Percentiles rank a stretch among this genome's conserved stretches.
These are phyloP conservation scores for Arctia plantaginis DNA, from an alignment of 2,888 invertebrate species.

Conservation along the genomic window DNA sequence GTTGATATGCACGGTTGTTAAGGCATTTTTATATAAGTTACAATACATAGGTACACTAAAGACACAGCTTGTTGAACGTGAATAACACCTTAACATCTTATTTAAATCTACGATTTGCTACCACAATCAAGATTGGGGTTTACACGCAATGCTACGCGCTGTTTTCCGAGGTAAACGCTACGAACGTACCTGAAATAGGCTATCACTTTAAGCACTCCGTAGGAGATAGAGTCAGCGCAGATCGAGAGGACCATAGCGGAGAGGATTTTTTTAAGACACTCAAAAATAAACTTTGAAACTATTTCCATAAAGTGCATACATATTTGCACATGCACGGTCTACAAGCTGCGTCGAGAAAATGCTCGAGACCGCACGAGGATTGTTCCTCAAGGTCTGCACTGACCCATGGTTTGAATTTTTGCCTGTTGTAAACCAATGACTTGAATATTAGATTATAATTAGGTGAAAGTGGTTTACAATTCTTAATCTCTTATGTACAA, in stretches of 20 bases:
- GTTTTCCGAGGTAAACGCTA: constrained; percentile 16
- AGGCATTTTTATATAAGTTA: constrained; percentile 14
- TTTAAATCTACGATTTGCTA: constrained; percentile 21
- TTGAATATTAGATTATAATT: neutral
- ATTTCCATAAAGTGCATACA: no score
- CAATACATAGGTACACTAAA: constrained; percentile 6
- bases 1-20: constrained; percentile 4
- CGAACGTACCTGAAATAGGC: constrained; percentile 1
- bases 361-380: no score
- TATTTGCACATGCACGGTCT: no score
- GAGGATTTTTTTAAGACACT: no score
- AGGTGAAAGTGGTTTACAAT: neutral
- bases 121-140: constrained; percentile 19
- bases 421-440: no score
- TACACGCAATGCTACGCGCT: constrained; percentile 18
- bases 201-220: neutral
- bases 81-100: constrained; percentile 6
- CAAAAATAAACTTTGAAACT: no score
- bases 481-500: neutral
- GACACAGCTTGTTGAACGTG: constrained; percentile 3
- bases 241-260: no score
- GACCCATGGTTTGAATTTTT: no score
- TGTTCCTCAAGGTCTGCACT: no score
- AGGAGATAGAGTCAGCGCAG: neutral
- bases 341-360: no score